A percentile compares a stretch with the other conserved stretches of the same genome.
Evolutionary conservation across 2,113 vertebrate genomes (phyloP).

Genomic region (Mormyrus iriodes): DNA sequence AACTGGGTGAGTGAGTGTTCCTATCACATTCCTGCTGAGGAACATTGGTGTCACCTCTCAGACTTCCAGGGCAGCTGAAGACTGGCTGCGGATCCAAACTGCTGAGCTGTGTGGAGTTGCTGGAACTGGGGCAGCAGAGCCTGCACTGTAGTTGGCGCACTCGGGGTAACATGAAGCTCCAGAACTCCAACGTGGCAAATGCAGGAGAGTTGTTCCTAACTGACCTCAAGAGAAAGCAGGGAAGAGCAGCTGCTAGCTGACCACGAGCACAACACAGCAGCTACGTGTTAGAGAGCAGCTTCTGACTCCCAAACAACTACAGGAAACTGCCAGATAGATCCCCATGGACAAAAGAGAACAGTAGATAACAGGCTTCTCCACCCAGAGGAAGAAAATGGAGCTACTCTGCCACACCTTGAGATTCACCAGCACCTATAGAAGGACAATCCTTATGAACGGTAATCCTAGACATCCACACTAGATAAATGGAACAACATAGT

Average conservation of each 20-base stretch:
- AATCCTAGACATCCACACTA: background rate
- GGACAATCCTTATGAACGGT: too few species aligned
- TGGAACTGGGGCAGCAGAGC: background rate
- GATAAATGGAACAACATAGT: background rate
- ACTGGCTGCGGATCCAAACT: background rate
- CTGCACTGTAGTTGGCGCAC: background rate
- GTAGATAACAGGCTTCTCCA: background rate
- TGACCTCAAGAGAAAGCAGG: background rate
- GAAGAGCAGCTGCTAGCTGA: background rate
- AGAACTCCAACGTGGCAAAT: background rate
- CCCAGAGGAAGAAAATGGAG: background rate
- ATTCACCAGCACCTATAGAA: background rate
- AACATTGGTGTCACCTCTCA: background rate
- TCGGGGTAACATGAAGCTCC: background rate
- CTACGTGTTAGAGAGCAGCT: background rate
- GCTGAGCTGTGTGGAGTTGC: background rate
- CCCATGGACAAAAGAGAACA: background rate
- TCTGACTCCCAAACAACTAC: background rate
- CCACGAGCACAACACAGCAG: background rate
- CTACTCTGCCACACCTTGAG: background rate
- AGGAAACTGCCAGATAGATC: background rate
- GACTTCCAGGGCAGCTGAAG: background rate
- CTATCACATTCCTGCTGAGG: slow-evolving; percentile 1
- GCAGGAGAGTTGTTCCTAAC: background rate
- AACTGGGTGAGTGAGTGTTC: background rate